Percentiles rank a stretch among this genome's conserved stretches.
Conservation (phyloP, 2,113 vertebrate genomes). For the Marcusenius ussheri region DNA sequence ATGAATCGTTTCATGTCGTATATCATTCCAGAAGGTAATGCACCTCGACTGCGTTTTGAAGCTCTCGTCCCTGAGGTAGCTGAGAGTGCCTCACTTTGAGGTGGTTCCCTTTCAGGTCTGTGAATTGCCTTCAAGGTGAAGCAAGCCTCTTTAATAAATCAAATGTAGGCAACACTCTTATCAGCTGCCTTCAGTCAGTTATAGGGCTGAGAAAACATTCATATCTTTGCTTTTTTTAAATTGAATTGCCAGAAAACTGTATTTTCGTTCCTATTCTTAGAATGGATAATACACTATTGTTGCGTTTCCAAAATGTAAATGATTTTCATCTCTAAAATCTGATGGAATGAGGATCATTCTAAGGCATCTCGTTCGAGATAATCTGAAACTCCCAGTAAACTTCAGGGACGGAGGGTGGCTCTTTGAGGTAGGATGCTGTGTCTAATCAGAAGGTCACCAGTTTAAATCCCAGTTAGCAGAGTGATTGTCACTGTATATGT, state of each 20-base stretch:
- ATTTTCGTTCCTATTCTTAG: background rate
- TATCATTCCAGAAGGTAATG: conserved; percentile 25
- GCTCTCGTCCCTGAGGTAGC: background rate
- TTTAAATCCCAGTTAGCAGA: background rate
- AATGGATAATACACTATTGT: background rate
- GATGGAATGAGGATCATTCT: background rate
- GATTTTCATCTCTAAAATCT: background rate
- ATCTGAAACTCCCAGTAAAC: background rate
- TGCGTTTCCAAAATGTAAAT: background rate
- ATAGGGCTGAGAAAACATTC: background rate
- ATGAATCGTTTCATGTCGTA: conserved; percentile 31
- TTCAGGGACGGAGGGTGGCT: background rate
- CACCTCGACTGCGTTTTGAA: background rate
- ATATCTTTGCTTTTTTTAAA: background rate
- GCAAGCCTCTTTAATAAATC: background rate
- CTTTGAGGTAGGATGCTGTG: background rate
- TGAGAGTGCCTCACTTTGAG: background rate
- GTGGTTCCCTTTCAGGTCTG: background rate
- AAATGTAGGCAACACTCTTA: background rate
- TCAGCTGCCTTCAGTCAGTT: background rate
- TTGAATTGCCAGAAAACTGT: background rate
- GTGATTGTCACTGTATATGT: background rate
- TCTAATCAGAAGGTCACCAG: background rate
- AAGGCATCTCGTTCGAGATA: background rate
- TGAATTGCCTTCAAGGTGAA: conserved; percentile 1